These are phyloP conservation scores for Thalassoma bifasciatum DNA, from an alignment of 2,113 vertebrate genomes.

Conservation along the genomic window DNA sequence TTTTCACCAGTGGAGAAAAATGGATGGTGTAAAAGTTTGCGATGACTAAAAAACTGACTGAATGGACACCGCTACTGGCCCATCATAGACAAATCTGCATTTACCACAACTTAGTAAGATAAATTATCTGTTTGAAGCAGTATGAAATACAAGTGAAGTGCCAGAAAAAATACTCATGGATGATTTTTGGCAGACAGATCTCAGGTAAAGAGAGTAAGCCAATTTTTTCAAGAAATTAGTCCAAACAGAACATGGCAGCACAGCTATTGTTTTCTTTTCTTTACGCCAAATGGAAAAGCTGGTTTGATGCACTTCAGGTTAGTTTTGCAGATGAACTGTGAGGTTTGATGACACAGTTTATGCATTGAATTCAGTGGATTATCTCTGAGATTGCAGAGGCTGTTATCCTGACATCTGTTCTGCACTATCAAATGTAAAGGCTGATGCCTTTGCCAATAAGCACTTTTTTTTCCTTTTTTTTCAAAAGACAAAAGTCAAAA, in stretches of 20 bases:
- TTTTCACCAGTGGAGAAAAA: too few relatives aligned
- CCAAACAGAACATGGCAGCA: not conserved
- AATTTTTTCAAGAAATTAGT: not conserved
- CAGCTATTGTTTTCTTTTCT: slow-evolving; percentile 2
- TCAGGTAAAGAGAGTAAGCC: not conserved
- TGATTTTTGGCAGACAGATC: not conserved
- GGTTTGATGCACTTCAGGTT: not conserved
- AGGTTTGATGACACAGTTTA: too few relatives aligned
- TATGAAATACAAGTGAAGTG: not conserved
- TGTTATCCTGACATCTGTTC: too few relatives aligned
- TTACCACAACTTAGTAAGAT: not conserved
- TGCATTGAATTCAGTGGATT: too few relatives aligned
- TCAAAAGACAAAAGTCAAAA: not conserved
- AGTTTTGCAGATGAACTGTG: not conserved
- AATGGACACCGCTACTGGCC: not conserved
- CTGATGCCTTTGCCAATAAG: not conserved
- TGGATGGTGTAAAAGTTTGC: not conserved
- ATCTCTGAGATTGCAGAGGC: too few relatives aligned
- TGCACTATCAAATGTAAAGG: not conserved
- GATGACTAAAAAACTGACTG: not conserved
- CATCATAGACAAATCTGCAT: not conserved
- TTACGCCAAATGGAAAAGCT: slow-evolving; percentile 11
- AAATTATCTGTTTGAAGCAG: not conserved
- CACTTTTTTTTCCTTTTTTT: not conserved
- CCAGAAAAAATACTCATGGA: not conserved